Base-by-base conservation (phyloP, 2,113 vertebrate genomes). In the Albula goreensis region DNA sequence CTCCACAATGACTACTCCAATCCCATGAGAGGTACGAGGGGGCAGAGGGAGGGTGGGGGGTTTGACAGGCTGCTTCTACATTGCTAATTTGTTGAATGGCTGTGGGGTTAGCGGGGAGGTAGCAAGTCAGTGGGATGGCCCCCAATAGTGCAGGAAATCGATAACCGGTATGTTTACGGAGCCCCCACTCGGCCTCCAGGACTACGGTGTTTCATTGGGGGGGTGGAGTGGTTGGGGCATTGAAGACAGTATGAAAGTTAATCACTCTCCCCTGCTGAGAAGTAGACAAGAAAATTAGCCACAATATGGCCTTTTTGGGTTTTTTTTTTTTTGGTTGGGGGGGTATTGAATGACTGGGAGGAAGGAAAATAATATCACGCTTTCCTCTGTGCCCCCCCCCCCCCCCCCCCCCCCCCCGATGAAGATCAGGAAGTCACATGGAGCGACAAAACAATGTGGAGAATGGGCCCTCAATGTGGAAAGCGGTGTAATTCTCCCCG, bases 351-450 rank as follows among this genome's bases (percentile, higher is more conserved):
- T 66, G 60, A 22, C 7, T 48, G 93, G 88, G 93, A 90, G 86
- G 91, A 94, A 93, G 91, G 92, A 93, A 94, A 92, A 91, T 91
- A 92, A 91, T 91, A 86, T 93, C 89, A 89, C 57, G 56, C 90
- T 93, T 96, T 94, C 94, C 94, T 94, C 89, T 0, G 83, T 90
- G 94, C 92, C 91, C 93, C 94, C 94, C 96, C 94, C 90, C 60
- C 0, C 17, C 60, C 1, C 53, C 53, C 53, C 50, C 87, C 5
- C 13, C 10, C 88, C 17, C 81, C 78, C 87, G 90, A 91, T 95
- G 94, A 94, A 94, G 92, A 89, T 89, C 94, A 96, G 96, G 96
- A 97, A 96, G 93, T 94, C 91, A 87, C 94, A 89, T 88, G 91
- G 91, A 19, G 92, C 91, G 92, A 92, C 87, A 91, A 19, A 94